These are phyloP conservation scores for Dipodomys stephensi DNA, from an alignment of 2,113 vertebrate genomes.

Conservation along the genomic window DNA sequence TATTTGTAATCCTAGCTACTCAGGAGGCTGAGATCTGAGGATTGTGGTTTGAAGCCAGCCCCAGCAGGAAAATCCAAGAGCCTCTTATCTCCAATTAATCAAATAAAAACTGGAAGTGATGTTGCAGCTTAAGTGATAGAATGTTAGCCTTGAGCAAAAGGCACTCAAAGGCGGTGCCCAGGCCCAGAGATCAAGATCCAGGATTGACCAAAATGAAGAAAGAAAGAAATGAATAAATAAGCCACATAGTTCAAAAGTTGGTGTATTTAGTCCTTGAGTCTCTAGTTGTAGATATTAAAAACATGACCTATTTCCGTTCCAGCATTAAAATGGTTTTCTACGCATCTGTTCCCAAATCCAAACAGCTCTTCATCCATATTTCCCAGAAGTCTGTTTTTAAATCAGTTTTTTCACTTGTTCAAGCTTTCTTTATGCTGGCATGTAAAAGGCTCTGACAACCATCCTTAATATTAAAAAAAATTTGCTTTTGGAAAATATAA, in stretches of 20 bases:
- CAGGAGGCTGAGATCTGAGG: too few relatives aligned
- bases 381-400: neutral
- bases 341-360: neutral
- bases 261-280: neutral
- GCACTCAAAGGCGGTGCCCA: too few relatives aligned
- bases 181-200: too few relatives aligned
- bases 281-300: neutral
- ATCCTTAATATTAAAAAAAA: neutral
- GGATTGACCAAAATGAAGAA: neutral
- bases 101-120: too few relatives aligned
- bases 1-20: too few relatives aligned
- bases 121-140: too few relatives aligned
- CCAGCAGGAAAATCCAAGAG: too few relatives aligned
- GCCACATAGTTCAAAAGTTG: conserved; percentile 2
- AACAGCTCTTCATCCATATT: neutral
- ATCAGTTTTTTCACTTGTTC: neutral
- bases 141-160: too few relatives aligned
- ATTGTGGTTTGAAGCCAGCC: too few relatives aligned
- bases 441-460: neutral
- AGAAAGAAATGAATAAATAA: neutral
- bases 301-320: neutral
- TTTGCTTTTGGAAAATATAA: neutral
- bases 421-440: neutral
- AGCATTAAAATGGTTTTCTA: conserved; percentile 4
- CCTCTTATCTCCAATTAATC: too few relatives aligned